Evolutionary conservation across 2,113 vertebrate genomes (phyloP).

Genomic region (Galeopterus variegatus): DNA sequence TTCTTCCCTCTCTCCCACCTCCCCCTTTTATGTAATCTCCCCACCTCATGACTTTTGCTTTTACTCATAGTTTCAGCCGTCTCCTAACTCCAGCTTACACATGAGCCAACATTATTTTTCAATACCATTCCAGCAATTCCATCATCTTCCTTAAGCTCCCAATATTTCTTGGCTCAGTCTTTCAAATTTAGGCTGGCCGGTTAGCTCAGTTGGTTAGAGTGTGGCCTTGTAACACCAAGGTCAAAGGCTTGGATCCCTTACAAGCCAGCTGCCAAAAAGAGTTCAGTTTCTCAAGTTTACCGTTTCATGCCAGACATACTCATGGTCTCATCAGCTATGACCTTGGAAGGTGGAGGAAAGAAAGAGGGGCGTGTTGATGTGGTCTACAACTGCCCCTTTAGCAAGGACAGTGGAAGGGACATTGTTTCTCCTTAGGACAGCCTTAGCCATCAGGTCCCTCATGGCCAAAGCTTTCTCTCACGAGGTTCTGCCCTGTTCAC

Average conservation of each 20-base stretch:
- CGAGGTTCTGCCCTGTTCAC: background rate
- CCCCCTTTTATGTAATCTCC: rapidly evolving
- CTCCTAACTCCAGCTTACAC: background rate
- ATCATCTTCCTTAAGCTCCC: background rate
- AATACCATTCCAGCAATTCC: background rate
- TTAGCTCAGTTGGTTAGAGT: too few species aligned
- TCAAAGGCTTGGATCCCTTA: too few species aligned
- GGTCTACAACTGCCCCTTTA: background rate
- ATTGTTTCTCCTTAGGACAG: background rate
- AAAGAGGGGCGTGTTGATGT: background rate
- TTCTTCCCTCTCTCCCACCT: background rate
- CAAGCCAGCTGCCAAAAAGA: too few species aligned
- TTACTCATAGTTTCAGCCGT: background rate
- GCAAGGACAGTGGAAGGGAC: background rate
- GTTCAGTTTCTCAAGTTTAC: background rate
- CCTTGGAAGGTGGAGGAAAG: background rate
- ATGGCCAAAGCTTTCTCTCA: background rate
- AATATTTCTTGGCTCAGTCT: background rate
- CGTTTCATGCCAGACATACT: background rate
- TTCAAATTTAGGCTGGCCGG: background rate
- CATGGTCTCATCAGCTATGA: background rate
- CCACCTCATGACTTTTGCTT: background rate
- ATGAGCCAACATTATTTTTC: background rate
- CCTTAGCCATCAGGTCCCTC: background rate
- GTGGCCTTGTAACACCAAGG: too few species aligned